These are phyloP conservation scores for Loripinus fragilis DNA, from an alignment of 2,888 invertebrate species.

Conservation along the genomic window DNA sequence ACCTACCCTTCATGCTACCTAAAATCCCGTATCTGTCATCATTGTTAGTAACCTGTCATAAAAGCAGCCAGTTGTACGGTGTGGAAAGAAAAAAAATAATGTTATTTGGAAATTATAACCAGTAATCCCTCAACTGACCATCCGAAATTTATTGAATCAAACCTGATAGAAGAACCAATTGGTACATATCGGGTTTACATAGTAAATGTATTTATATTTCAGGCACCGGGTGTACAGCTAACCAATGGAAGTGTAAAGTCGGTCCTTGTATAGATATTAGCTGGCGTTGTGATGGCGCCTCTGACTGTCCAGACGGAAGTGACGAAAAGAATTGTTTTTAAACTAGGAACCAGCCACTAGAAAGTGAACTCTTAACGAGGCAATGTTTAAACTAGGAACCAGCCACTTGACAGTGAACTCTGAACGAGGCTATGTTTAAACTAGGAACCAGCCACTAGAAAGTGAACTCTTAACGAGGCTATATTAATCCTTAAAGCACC, in stretches of 20 bases:
- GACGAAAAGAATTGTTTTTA: conserved; percentile 26
- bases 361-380: too few relatives aligned
- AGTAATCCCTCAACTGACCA: not conserved
- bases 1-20: too few relatives aligned
- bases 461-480: too few relatives aligned
- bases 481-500: too few relatives aligned
- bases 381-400: too few relatives aligned
- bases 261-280: conserved; percentile 17
- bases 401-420: too few relatives aligned
- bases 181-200: not conserved
- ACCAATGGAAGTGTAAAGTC: conserved; percentile 65
- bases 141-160: not conserved
- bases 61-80: too few relatives aligned
- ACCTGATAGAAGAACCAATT: not conserved
- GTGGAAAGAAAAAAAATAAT: too few relatives aligned
- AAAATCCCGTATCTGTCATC: too few relatives aligned
- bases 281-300: conserved; percentile 29
- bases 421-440: conserved; percentile 11
- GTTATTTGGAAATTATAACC: not conserved
- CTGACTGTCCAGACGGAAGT: conserved; percentile 38
- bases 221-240: not conserved
- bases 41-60: too few relatives aligned
- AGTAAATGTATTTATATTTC: not conserved
- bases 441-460: too few relatives aligned
- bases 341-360: not conserved